These are phyloP conservation scores for Dicaeum eximium DNA, from an alignment of 2,113 vertebrate genomes.

Conservation along the genomic window DNA sequence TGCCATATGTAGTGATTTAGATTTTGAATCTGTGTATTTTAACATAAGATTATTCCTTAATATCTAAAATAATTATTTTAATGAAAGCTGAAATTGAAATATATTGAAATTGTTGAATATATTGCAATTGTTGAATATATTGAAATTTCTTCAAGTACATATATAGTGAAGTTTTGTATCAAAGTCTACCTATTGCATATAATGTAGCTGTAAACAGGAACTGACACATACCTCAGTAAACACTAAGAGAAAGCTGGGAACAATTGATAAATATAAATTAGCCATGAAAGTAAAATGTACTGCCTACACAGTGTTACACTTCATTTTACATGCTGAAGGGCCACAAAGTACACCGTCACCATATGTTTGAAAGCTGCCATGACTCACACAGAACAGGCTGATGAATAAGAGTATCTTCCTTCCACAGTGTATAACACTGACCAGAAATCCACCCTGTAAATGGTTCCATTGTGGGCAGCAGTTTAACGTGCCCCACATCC, in stretches of 20 bases:
- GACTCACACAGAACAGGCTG: not conserved
- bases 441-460: not conserved
- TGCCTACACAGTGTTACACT: slow-evolving; percentile 10
- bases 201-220: not conserved
- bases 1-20: not conserved
- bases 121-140: not conserved
- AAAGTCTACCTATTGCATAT: not conserved
- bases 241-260: not conserved
- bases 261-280: not conserved
- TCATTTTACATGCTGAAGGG: not conserved
- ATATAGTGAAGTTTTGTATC: not conserved
- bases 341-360: not conserved
- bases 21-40: not conserved
- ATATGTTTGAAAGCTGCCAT: slow-evolving; percentile 3
- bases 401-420: not conserved
- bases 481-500: not conserved
- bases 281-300: not conserved
- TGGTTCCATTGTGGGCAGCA: not conserved
- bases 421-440: not conserved
- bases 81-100: not conserved
- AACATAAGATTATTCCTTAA: not conserved
- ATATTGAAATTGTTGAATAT: not conserved
- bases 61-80: not conserved
- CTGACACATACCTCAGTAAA: not conserved
- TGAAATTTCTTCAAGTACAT: not conserved